Evolutionary conservation across 2,888 invertebrate genomes (phyloP).

Genomic region (Apoda limacodes): DNA sequence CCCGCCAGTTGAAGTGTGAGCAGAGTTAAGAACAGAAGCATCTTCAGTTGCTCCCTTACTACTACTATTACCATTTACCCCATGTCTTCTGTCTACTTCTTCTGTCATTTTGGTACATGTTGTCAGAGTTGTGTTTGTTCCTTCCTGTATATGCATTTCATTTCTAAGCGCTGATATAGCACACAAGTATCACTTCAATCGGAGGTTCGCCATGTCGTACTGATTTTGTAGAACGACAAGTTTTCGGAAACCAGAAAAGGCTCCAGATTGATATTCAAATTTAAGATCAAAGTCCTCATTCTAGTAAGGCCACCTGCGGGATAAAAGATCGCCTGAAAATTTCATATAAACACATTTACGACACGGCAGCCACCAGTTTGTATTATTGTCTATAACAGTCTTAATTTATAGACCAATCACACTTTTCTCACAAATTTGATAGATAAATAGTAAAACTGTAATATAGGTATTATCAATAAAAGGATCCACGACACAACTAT

Average conservation of each 20-base stretch:
- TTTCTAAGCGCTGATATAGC: slow-evolving; percentile 66
- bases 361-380: slow-evolving; percentile 56
- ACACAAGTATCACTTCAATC: slow-evolving; percentile 61
- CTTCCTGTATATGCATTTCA: slow-evolving; percentile 77
- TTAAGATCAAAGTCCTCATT: slow-evolving; percentile 62
- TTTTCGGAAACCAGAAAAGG: slow-evolving; percentile 43
- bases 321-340: slow-evolving; percentile 52
- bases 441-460: slow-evolving; percentile 47
- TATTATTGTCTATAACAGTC: slow-evolving; percentile 36
- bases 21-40: slow-evolving; percentile 52
- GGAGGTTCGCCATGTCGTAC: slow-evolving; percentile 59
- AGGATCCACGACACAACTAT: slow-evolving; percentile 66
- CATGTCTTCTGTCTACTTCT: slow-evolving; percentile 79
- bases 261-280: slow-evolving; percentile 46
- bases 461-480: slow-evolving; percentile 56
- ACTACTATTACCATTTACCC: slow-evolving; percentile 77
- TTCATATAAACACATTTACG: slow-evolving; percentile 64
- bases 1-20: slow-evolving; percentile 72
- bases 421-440: slow-evolving; percentile 41
- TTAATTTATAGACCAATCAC: slow-evolving; percentile 32
- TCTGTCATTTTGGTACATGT: slow-evolving; percentile 75
- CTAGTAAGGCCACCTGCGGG: slow-evolving; percentile 64
- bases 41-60: slow-evolving; percentile 64
- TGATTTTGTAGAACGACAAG: slow-evolving; percentile 38
- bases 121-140: slow-evolving; percentile 76